Evolutionary conservation across 1,140 invertebrate genomes (phyloP), one percentile per base, ranked within the genome.

Genomic region (Leptinotarsa lineolata): DNA sequence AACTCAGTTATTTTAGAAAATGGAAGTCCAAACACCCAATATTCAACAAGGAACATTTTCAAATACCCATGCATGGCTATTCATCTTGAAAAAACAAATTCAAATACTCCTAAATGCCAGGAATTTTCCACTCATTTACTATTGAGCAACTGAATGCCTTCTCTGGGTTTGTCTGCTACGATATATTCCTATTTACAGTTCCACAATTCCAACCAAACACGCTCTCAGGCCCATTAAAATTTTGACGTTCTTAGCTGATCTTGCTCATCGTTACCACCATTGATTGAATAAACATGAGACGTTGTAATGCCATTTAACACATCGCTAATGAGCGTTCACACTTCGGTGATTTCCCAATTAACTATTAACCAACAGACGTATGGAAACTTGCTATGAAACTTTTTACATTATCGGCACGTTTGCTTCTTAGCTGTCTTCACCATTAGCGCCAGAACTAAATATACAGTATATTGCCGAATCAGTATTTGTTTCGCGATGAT

Each of bases 371-470:
- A 66, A 44, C 22, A 66, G 22, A 39, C 39, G n/a, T 44, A 66
- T 24, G 18, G 64, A 21, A 66, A 66, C 64, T 66, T 44, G 30
- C n/a, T 18, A 4, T 12, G 30, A 66, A 66, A 66, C 64, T 66
- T 66, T 66, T 66, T 66, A 66, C 64, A 66, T 66, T 66, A 66
- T n/a, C 48, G 48, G 15, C 48, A 44, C 30, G 39, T 66, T 66
- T 20, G 30, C 64, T 22, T 30, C 39, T 66, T 15, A 44, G 64
- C 30, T 66, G 48, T 18, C 48, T 54, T 54, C n/a, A 54, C 48
- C 15, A 54, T 54, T 13, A 18, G 15, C 48, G 16, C 1, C 6
- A 16, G 15, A 54, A 54, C 16, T 54, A n/a, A 5, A 54, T 54
- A 54, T 16, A 54, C 48, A 54, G 4, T 54, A 18, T 54, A 12